Percentiles rank a stretch among this genome's conserved stretches.
phyloP scores from a whole-genome alignment of 2,797 vertebrate species.

The Sylvilagus floridanus region DNA sequence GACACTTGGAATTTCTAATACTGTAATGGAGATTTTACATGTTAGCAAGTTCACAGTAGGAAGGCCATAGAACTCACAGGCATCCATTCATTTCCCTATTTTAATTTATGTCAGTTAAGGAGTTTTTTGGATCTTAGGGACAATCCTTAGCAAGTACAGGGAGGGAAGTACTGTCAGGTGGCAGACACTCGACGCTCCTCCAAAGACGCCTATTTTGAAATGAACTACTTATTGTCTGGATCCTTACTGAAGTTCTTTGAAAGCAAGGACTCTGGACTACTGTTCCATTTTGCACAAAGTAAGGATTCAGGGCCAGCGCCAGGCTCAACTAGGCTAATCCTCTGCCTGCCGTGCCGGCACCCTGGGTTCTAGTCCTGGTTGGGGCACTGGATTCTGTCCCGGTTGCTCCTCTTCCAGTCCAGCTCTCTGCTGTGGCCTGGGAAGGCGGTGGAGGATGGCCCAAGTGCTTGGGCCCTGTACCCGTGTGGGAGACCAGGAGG shows the following conservation, averaged over 20 bases:
- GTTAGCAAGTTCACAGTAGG: background rate
- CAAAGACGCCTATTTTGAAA: background rate
- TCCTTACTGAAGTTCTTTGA: constrained; percentile 20
- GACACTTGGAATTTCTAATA: constrained; percentile 9
- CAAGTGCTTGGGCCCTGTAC: too few species aligned
- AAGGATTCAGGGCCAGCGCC: too few species aligned
- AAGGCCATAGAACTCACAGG: background rate
- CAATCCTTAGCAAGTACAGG: background rate
- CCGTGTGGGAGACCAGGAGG: too few species aligned
- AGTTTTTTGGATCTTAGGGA: background rate
- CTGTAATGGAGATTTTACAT: background rate
- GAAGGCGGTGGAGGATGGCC: too few species aligned
- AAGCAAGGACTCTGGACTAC: background rate
- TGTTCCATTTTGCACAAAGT: background rate
- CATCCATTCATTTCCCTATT: background rate
- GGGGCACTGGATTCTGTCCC: too few species aligned
- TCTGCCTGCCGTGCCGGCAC: too few species aligned
- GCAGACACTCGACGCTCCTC: background rate
- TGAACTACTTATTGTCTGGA: background rate
- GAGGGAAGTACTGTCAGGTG: background rate
- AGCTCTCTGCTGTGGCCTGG: too few species aligned
- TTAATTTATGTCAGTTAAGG: background rate
- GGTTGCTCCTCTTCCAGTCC: too few species aligned
- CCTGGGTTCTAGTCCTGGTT: too few species aligned
- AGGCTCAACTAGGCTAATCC: background rate